These are phyloP conservation scores for Erythrolamprus reginae DNA, from an alignment of 2,113 vertebrate genomes.

Conservation along the genomic window DNA sequence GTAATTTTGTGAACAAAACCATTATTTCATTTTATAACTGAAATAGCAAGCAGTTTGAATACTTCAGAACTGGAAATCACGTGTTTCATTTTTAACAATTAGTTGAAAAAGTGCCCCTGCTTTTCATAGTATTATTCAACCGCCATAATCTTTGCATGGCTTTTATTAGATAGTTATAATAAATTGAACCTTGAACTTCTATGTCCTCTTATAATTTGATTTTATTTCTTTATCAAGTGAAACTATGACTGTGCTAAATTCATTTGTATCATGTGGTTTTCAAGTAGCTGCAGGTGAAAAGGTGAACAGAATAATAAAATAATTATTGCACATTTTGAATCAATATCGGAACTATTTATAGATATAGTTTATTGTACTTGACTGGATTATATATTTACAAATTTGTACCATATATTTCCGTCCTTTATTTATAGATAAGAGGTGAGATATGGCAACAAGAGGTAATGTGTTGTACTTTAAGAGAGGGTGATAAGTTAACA, in stretches of 20 bases:
- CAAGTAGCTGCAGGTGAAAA: constrained; percentile 10
- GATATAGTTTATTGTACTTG: not conserved
- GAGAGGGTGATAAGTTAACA: not conserved
- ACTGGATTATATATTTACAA: not conserved
- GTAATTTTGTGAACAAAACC: not conserved
- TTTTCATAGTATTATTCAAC: not conserved
- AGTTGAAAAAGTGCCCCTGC: not conserved
- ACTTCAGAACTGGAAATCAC: not conserved
- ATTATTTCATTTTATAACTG: not conserved
- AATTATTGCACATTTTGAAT: not conserved
- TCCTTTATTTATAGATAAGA: not conserved
- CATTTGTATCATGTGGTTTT: not conserved
- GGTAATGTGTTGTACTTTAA: not conserved
- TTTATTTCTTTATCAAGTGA: not conserved
- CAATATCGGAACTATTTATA: constrained; percentile 8
- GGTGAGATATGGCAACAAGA: not conserved
- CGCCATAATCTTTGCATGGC: not conserved
- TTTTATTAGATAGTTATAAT: constrained; percentile 7
- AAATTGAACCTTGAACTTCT: constrained; percentile 3
- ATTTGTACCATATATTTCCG: not conserved
- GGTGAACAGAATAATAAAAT: not conserved
- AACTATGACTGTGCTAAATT: not conserved
- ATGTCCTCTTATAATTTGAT: not conserved
- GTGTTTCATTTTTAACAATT: not conserved
- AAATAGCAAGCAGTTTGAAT: not conserved